phyloP scores from a whole-genome alignment of 1,140 invertebrate genomes.

The Cryptotermes secundus region DNA sequence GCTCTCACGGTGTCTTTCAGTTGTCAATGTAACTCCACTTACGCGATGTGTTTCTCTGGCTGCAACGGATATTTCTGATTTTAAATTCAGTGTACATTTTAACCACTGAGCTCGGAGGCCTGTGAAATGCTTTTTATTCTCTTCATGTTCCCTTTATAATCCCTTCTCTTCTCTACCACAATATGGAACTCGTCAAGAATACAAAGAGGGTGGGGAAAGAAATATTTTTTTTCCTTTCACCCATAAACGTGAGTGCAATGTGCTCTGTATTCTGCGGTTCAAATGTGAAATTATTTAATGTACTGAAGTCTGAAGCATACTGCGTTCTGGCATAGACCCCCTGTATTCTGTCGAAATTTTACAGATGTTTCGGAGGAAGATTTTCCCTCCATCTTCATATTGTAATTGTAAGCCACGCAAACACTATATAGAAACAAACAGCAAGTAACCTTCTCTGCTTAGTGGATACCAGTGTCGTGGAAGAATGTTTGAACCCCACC shows the following conservation, averaged over 20 bases:
- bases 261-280: background rate
- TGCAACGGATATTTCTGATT: background rate
- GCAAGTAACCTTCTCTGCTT: too few species aligned
- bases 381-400: too few species aligned
- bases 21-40: too few species aligned
- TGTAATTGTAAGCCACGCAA: too few species aligned
- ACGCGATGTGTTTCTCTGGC: too few species aligned
- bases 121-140: background rate
- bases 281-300: background rate
- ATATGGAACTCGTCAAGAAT: background rate
- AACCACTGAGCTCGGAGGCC: background rate
- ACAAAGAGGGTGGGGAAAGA: background rate
- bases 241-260: background rate
- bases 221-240: background rate
- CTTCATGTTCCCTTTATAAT: background rate
- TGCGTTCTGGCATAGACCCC: too few species aligned
- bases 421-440: too few species aligned
- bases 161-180: background rate
- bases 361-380: too few species aligned
- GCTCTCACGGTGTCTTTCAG: too few species aligned
- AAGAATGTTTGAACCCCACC: too few species aligned
- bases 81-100: background rate
- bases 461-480: too few species aligned
- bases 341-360: too few species aligned
- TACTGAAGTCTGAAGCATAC: background rate